Conservation (phyloP, 2,797 vertebrate genomes). For the Alosa sapidissima region DNA sequence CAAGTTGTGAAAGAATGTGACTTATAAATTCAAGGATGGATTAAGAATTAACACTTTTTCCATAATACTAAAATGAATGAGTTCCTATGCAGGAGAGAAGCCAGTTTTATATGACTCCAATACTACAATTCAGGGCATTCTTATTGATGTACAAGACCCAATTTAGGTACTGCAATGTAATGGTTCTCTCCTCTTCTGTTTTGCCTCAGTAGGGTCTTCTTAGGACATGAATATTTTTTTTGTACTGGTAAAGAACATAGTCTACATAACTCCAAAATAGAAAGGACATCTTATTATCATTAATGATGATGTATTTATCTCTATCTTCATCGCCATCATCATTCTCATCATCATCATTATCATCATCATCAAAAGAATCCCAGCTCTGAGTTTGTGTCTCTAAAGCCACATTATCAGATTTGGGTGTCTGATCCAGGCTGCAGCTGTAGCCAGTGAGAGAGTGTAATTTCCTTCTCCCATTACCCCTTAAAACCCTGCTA, state of each 20-base stretch:
- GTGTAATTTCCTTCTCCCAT: slow-evolving; percentile 59
- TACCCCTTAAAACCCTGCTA: slow-evolving; percentile 59
- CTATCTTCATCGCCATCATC: neutral
- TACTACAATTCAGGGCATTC: neutral
- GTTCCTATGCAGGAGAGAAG: neutral
- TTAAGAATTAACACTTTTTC: neutral
- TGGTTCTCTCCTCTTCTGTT: neutral
- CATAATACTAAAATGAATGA: neutral
- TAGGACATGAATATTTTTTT: neutral
- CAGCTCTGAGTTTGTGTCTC: neutral
- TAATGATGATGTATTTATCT: neutral
- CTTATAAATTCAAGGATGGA: neutral
- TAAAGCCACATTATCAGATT: neutral
- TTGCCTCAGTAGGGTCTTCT: neutral
- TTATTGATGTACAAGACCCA: neutral
- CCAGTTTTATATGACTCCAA: neutral
- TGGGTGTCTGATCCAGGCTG: slow-evolving; percentile 32
- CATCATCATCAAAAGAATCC: neutral
- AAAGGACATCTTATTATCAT: neutral
- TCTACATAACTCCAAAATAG: too few species aligned
- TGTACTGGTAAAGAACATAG: too few species aligned
- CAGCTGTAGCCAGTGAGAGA: slow-evolving; percentile 67
- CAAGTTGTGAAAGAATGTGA: neutral
- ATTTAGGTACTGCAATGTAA: neutral
- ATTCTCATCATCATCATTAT: neutral